A percentile compares a stretch with the other conserved stretches of the same genome.
Evolutionary conservation across 1,140 invertebrate genomes (phyloP).

Genomic region (Drosophila ironensis): DNA sequence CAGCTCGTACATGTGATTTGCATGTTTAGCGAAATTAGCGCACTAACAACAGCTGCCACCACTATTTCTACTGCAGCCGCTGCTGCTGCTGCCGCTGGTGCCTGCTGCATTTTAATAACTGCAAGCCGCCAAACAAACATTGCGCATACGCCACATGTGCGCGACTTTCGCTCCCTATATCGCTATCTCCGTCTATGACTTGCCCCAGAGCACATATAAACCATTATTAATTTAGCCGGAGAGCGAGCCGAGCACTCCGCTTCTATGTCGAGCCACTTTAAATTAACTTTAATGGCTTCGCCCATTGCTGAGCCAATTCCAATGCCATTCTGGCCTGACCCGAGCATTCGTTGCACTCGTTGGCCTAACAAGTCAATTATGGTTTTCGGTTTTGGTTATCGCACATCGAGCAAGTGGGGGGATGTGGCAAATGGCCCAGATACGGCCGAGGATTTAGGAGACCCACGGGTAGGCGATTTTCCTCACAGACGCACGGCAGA

Average conservation of each 20-base stretch:
- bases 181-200: slow-evolving; percentile 3
- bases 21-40: slow-evolving; percentile 78
- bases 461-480: not conserved
- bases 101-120: slow-evolving; percentile 66
- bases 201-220: slow-evolving; percentile 33
- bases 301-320: slow-evolving; percentile 55
- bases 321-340: slow-evolving; percentile 35
- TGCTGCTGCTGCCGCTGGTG: slow-evolving; percentile 10
- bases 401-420: not conserved
- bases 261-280: slow-evolving; percentile 47
- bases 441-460: not conserved
- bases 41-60: slow-evolving; percentile 72
- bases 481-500: too few relatives aligned
- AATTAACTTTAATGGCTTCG: slow-evolving; percentile 63
- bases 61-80: slow-evolving; percentile 16
- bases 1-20: slow-evolving; percentile 68
- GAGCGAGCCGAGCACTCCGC: slow-evolving; percentile 26
- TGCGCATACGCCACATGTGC: slow-evolving; percentile 68
- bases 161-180: not conserved
- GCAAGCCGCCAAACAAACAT: slow-evolving; percentile 65
- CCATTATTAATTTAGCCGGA: slow-evolving; percentile 73
- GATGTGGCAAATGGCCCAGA: not conserved
- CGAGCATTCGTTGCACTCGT: slow-evolving; percentile 50
- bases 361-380: slow-evolving; percentile 73
- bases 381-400: slow-evolving; percentile 24